phyloP scores from a whole-genome alignment of 2,113 vertebrate species.

The Albula goreensis region DNA sequence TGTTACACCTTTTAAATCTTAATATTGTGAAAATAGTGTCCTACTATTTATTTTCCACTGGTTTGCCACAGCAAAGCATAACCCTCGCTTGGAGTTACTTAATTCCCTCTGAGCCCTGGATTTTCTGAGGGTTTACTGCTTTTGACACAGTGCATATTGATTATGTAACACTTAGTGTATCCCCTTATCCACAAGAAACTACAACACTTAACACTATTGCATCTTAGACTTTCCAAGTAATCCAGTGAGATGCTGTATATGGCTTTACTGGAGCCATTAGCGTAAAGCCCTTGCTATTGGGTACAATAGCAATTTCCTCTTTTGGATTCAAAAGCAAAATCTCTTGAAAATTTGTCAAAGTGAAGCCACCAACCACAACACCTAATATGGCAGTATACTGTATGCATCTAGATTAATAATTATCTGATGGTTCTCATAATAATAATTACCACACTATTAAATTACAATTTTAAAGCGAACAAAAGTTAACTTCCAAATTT shows the following conservation, averaged over 20 bases:
- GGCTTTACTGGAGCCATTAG: background rate
- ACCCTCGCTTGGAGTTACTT: background rate
- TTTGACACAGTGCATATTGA: background rate
- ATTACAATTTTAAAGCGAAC: too few species aligned
- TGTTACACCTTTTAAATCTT: background rate
- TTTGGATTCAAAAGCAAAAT: too few species aligned
- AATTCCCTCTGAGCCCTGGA: background rate
- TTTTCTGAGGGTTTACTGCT: background rate
- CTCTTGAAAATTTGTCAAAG: too few species aligned
- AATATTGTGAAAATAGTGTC: background rate
- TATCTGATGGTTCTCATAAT: too few species aligned
- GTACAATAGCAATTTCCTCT: too few species aligned
- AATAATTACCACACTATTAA: too few species aligned
- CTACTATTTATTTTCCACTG: background rate
- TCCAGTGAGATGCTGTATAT: background rate
- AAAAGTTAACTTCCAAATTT: too few species aligned
- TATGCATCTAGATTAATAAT: too few species aligned
- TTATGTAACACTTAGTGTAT: background rate
- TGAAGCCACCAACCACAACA: too few species aligned
- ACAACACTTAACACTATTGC: background rate
- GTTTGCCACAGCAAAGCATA: background rate
- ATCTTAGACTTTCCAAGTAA: background rate
- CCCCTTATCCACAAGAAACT: background rate
- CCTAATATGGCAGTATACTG: too few species aligned
- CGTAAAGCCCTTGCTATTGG: too few species aligned